Conservation (phyloP, 2,888 invertebrate genomes). For the Oligia fasciuncula region DNA sequence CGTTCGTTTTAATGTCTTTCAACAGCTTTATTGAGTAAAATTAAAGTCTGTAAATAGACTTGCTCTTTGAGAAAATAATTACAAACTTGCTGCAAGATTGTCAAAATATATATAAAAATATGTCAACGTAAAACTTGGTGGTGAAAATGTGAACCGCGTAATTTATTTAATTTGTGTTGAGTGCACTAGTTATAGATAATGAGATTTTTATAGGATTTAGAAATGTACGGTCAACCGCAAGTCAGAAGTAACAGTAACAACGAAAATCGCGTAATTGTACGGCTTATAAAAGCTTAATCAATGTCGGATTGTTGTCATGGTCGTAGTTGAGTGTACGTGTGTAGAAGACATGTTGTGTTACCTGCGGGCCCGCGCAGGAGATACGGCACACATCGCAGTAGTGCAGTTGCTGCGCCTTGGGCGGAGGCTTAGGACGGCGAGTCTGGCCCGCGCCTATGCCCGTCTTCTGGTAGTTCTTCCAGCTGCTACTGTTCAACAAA, state of each 20-base stretch:
- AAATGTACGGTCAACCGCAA: neutral
- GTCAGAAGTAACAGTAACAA: neutral
- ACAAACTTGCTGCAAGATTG: neutral
- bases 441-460: conserved; percentile 90
- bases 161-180: neutral
- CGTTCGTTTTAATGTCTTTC: neutral
- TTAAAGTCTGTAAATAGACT: neutral
- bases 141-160: neutral
- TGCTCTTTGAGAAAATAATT: neutral
- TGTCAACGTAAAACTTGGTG: neutral
- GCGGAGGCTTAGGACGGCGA: conserved; percentile 94
- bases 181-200: neutral
- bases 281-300: neutral
- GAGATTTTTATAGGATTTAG: neutral
- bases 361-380: conserved; percentile 98
- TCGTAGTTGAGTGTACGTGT: neutral
- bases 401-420: conserved; percentile 97
- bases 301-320: neutral
- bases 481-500: conserved; percentile 71
- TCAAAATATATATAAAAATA: neutral
- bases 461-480: conserved; percentile 87
- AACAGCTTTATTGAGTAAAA: conserved; percentile 2
- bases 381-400: conserved; percentile 99
- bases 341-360: conserved; percentile 67
- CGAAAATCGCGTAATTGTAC: neutral